Base-by-base conservation (phyloP, 1,140 invertebrate species). In the Aphis craccivora region DNA sequence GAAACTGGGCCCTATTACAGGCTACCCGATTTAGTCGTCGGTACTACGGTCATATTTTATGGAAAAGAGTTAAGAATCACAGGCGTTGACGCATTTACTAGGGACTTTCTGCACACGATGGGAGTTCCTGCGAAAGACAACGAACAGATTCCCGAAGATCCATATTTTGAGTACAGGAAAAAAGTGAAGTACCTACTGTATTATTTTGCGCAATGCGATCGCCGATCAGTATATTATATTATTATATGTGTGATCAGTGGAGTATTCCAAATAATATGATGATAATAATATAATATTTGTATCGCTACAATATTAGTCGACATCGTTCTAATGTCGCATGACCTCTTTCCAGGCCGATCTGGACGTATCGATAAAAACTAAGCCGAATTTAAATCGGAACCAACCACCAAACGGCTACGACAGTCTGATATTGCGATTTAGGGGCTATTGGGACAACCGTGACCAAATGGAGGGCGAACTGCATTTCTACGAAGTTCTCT, bases 401-500 rank as follows among this genome's bases (percentile, higher is more conserved):
- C n/a, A 2, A 3, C 35, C 51, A 25, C 48, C 43, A 0, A 84
- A 43, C 1, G 81, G 81, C 9, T 30, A n/a, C 9, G 81, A 93
- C 35, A 25, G 0, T n/a, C 37, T 40, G 35, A 40, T 93, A 18
- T 53, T 93, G 25, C 35, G 48, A 22, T 93, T 93, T 30, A 43
- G 81, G 20, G 91, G 48, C n/a, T 93, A 93, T 48, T 93, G 91
- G 91, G 91, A 93, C 25, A n/a, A 93, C 8, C 37, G 91, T 25
- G 4, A 86, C 5, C 22, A 81, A 51, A 3, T 30, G 14, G 91
- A 81, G 0, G 67, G 76, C 14, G n/a, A 93, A 40, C 25, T 93
- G 48, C 91, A 30, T 84, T 93, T 84, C 18, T 93, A 86, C 11
- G 81, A 93, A 51, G 37, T 93, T 7, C 40, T 86, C 0, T 84